These are phyloP conservation scores for Phyllostomus hastatus DNA, from an alignment of 2,113 vertebrate species.

Conservation along the genomic window DNA sequence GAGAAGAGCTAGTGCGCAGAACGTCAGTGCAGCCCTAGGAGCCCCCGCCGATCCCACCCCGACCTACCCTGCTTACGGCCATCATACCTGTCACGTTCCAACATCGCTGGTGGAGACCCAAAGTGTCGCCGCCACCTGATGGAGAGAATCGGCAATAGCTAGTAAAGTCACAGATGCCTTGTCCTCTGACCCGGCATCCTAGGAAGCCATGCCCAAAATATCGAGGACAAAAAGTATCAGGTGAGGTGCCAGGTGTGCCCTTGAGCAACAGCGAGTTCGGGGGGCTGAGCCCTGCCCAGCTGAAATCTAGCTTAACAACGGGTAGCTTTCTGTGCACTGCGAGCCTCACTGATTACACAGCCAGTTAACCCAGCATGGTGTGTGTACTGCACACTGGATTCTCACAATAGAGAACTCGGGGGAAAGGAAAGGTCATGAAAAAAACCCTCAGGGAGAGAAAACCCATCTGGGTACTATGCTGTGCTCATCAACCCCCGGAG, in stretches of 20 bases:
- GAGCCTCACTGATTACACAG: not conserved
- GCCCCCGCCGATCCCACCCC: not conserved
- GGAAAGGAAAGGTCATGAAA: not conserved
- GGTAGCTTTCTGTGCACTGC: not conserved
- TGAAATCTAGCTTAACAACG: not conserved
- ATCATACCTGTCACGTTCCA: too few relatives aligned
- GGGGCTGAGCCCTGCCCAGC: not conserved
- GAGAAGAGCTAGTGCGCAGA: rapidly evolving
- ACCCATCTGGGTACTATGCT: not conserved
- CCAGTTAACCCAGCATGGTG: not conserved
- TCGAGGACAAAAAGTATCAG: not conserved
- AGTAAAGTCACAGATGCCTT: not conserved
- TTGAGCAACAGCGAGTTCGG: not conserved
- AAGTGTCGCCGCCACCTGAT: rapidly evolving
- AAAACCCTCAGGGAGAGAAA: not conserved
- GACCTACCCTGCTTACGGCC: rapidly evolving
- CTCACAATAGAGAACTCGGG: not conserved
- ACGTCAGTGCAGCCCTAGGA: too few relatives aligned
- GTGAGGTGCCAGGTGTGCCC: not conserved
- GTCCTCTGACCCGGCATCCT: not conserved
- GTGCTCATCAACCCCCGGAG: not conserved
- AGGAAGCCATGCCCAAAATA: not conserved
- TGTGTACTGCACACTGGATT: not conserved
- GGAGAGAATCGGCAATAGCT: rapidly evolving
- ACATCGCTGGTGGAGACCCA: not conserved